phyloP scores from a whole-genome alignment of 2,113 vertebrate genomes.

The Peromyscus californicus region DNA sequence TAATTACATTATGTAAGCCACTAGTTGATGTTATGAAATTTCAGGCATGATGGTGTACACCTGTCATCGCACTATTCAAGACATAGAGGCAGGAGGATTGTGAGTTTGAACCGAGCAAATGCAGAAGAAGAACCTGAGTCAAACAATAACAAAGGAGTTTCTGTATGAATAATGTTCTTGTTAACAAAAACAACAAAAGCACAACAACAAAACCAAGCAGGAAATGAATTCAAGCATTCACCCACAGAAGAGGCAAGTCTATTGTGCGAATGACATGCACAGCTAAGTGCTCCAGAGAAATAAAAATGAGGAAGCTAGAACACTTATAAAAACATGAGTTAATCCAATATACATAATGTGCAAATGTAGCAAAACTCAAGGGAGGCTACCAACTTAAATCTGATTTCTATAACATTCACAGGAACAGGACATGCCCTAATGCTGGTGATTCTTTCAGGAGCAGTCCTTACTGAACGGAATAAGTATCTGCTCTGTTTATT shows the following conservation, averaged over 20 bases:
- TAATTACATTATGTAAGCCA: not conserved
- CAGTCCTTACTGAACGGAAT: not conserved
- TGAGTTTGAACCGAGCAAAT: not conserved
- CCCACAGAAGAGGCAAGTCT: not conserved
- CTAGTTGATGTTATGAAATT: not conserved
- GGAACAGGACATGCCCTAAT: not conserved
- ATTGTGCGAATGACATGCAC: not conserved
- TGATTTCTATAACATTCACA: not conserved
- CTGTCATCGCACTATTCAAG: not conserved
- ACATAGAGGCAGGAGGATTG: not conserved
- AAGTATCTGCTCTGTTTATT: not conserved
- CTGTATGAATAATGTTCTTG: not conserved
- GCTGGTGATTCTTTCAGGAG: not conserved
- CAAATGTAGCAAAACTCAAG: not conserved
- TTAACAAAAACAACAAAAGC: not conserved
- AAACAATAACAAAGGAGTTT: not conserved
- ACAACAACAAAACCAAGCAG: not conserved
- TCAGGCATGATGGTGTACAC: not conserved
- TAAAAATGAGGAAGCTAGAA: not conserved
- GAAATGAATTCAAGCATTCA: not conserved
- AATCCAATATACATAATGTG: not conserved
- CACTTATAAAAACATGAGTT: not conserved
- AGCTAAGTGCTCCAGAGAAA: not conserved
- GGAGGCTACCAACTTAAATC: not conserved
- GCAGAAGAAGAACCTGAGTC: not conserved